Percentiles rank a stretch among this genome's conserved stretches.
phyloP scores from a whole-genome alignment of 2,797 vertebrate genomes.

The Anguilla pacifica region DNA sequence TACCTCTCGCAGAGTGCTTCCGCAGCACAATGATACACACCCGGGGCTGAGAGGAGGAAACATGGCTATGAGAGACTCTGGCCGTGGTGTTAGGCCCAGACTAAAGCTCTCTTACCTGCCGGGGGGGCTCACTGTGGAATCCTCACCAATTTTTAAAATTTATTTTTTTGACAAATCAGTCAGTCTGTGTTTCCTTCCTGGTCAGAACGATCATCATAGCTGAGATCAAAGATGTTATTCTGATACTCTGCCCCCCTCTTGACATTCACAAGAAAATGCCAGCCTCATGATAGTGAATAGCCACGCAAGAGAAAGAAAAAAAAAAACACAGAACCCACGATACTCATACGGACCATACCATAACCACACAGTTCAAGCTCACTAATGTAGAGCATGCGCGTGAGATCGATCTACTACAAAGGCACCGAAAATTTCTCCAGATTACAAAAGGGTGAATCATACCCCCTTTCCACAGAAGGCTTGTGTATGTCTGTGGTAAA shows the following conservation, averaged over 20 bases:
- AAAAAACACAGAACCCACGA: too few species aligned
- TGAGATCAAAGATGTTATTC: too few species aligned
- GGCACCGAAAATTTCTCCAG: neutral
- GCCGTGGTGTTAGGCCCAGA: neutral
- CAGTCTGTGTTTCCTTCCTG: too few species aligned
- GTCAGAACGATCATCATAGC: too few species aligned
- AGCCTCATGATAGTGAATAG: too few species aligned
- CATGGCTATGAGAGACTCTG: neutral
- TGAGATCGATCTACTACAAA: neutral
- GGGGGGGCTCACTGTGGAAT: neutral
- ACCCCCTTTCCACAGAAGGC: neutral
- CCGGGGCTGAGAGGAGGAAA: neutral
- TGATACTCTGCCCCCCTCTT: too few species aligned
- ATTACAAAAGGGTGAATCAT: neutral
- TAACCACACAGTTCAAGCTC: too few species aligned
- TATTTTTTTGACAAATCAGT: too few species aligned
- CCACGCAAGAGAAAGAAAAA: too few species aligned
- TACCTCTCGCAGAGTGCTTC: neutral
- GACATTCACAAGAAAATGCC: too few species aligned
- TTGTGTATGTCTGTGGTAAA: neutral
- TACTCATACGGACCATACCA: too few species aligned
- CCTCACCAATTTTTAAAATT: too few species aligned
- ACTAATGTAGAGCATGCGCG: neutral
- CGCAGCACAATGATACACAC: neutral
- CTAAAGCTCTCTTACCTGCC: neutral